Evolutionary conservation across 2,113 vertebrate species (phyloP).

Genomic region (Ochotona curzoniae): DNA sequence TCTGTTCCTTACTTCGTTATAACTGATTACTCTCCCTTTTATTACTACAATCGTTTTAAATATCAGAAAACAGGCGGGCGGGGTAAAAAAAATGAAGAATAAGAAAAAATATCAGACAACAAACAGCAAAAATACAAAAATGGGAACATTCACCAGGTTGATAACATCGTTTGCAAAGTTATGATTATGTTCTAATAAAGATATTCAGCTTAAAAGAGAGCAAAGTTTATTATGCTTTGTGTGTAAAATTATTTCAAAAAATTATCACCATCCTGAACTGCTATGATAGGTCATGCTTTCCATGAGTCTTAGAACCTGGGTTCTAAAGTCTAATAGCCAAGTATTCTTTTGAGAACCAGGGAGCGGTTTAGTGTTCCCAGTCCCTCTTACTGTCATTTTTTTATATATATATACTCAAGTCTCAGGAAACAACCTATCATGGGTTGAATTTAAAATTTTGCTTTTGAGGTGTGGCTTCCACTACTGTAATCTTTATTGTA

Average conservation of each 20-base stretch:
- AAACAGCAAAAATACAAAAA: not conserved
- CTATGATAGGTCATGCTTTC: not conserved
- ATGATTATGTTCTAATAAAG: not conserved
- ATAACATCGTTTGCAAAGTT: slow-evolving; percentile 18
- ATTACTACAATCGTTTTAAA: slow-evolving; percentile 19
- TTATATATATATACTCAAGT: not conserved
- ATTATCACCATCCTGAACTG: not conserved
- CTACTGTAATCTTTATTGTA: not conserved
- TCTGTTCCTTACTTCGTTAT: not conserved
- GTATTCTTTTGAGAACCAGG: not conserved
- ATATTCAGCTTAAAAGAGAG: not conserved
- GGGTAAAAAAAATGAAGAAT: no score
- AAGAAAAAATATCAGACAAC: not conserved
- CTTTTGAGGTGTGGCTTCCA: not conserved
- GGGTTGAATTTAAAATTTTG: not conserved
- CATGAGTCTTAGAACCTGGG: not conserved
- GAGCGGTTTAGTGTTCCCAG: not conserved
- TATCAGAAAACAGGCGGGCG: not conserved
- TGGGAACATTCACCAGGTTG: not conserved
- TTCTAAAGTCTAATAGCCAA: not conserved
- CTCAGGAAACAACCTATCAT: not conserved
- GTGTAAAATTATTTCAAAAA: not conserved
- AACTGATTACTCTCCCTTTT: not conserved
- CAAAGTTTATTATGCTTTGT: not conserved
- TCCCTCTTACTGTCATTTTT: not conserved